Conservation (phyloP, 1,140 invertebrate species). For the Dreissena polymorpha region DNA sequence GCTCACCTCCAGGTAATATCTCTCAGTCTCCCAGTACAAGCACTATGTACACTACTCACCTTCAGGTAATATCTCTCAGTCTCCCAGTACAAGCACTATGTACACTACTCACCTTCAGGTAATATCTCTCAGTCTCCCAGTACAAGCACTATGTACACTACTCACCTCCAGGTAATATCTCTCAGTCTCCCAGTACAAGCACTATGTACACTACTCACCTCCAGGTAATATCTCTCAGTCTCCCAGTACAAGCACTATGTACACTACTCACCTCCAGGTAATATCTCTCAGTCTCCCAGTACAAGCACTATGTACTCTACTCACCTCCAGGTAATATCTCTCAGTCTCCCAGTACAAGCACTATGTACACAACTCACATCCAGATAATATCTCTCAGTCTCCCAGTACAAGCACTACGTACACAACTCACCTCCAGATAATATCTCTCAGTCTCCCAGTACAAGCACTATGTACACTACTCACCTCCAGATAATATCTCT, state of each 20-base stretch:
- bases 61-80: constrained; percentile 93
- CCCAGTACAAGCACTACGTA: constrained; percentile 68
- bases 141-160: not conserved
- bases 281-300: constrained; percentile 90
- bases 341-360: constrained; percentile 85
- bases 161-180: constrained; percentile 92
- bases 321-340: constrained; percentile 91
- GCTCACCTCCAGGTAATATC: constrained; percentile 91
- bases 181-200: constrained; percentile 85
- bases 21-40: constrained; percentile 86
- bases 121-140: constrained; percentile 92
- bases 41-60: constrained; percentile 80
- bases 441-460: constrained; percentile 90
- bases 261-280: constrained; percentile 86
- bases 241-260: constrained; percentile 78
- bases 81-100: constrained; percentile 79
- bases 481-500: constrained; percentile 93
- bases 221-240: constrained; percentile 93
- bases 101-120: constrained; percentile 85
- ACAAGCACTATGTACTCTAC: constrained; percentile 46
- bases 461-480: constrained; percentile 61
- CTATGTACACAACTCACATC: constrained; percentile 81
- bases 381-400: constrained; percentile 94
- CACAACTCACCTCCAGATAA: constrained; percentile 87
- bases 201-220: constrained; percentile 81